Evolutionary conservation across 2,797 vertebrate species (phyloP), one percentile per base, ranked within the genome.

Genomic region (Ctenopoma multispine): DNA sequence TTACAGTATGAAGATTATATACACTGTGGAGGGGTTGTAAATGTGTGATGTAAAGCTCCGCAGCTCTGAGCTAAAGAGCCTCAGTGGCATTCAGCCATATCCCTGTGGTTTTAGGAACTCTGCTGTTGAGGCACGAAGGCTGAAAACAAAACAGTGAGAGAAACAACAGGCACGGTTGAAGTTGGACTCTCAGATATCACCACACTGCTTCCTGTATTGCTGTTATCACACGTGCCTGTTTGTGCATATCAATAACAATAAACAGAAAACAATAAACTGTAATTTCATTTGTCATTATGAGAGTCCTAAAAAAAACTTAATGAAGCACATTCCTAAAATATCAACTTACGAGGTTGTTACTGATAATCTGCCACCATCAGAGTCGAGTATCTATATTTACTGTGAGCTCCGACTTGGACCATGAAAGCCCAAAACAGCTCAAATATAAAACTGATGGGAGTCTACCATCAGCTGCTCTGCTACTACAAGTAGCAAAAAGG

Each of bases 71-170:
- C 84, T 87, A 54, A 87, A 89, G 85, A 88, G 86, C 75, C 77
- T 83, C 63, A 0, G 68, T 89, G 88, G 89, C 89, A 88, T 80
- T 63, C 74, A 8, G 86, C 89, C 91, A 89, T 29, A 64, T 81
- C 73, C 55, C 85, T 82, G 89, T 76, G 87, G 91, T 85, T 90
- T 85, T 18, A 82, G 81, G 68, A 84, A 75, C 72, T 82, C 69
- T 75, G 72, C 85, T 84, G 78, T 63, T 78, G 61, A 84, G 78
- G 72, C 68, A 55, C 2, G 47, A 60, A 79, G 81, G 61, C 84
- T 62, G 65, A 83, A 83, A 88, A 79, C 80, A 87, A 81, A 87
- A 80, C 79, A 57, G 63, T 11, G 60, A 79, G 63, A 69, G 57
- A 68, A 79, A 87, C 83, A n/a, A 78, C 8, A 59, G 41, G 80